Conservation (phyloP, 2,113 vertebrate genomes). For the Barnardius zonarius region DNA sequence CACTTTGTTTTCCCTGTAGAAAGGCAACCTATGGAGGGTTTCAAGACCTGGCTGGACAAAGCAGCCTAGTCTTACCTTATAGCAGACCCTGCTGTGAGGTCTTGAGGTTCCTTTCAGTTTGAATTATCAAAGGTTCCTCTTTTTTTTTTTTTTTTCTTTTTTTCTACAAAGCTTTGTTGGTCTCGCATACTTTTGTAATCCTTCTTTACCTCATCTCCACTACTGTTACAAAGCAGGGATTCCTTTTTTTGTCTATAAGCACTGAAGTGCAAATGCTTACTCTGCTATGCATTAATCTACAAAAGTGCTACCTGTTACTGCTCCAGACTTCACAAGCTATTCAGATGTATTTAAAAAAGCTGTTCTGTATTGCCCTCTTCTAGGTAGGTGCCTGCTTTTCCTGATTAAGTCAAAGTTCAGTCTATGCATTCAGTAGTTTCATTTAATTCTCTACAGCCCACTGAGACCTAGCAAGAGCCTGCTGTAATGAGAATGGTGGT, state of each 20-base stretch:
- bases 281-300: not conserved
- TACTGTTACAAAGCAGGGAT: not conserved
- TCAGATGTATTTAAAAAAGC: not conserved
- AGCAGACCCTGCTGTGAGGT: not conserved
- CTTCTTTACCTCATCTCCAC: not conserved
- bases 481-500: not conserved
- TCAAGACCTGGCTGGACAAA: not conserved
- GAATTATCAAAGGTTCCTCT: too few species aligned
- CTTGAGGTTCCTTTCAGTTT: not conserved
- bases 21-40: not conserved
- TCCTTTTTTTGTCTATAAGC: not conserved
- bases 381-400: not conserved
- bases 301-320: accelerated
- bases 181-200: not conserved
- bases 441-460: not conserved
- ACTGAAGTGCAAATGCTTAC: not conserved
- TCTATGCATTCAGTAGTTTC: not conserved
- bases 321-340: not conserved
- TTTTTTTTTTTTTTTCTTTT: accelerated
- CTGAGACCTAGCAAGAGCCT: not conserved
- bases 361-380: too few species aligned
- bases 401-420: not conserved
- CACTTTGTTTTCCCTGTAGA: not conserved
- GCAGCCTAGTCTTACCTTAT: not conserved
- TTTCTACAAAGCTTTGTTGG: not conserved